A percentile compares a stretch with the other conserved stretches of the same genome.
These are phyloP conservation scores for Arbacia lixula DNA, from an alignment of 53 echinoderm and acorn worm genomes.

Conservation along the genomic window DNA sequence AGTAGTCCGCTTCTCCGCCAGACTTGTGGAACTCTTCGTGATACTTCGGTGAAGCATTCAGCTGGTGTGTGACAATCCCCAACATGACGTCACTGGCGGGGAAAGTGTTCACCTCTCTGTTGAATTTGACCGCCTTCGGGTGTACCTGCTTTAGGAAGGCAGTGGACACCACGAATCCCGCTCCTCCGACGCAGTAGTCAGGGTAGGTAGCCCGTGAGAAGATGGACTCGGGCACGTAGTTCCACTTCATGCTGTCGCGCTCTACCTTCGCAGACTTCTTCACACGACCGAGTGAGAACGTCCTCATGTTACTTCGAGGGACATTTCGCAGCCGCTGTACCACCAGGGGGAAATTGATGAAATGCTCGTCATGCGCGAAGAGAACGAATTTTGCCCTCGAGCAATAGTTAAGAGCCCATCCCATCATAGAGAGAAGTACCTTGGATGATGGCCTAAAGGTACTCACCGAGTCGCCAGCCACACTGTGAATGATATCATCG, in stretches of 20 bases:
- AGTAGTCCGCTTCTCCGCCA: constrained; percentile 88
- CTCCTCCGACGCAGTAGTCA: constrained; percentile 87
- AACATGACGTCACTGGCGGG: constrained; percentile 79
- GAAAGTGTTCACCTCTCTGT: constrained; percentile 56
- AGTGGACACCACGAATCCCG: constrained; percentile 79
- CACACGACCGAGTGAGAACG: constrained; percentile 75
- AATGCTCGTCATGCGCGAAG: constrained; percentile 78
- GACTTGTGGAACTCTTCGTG: constrained; percentile 73
- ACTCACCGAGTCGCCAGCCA: constrained; percentile 60
- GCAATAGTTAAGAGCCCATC: constrained; percentile 79
- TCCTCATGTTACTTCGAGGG: constrained; percentile 11
- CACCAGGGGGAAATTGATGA: constrained; percentile 69
- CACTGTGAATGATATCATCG: constrained; percentile 71
- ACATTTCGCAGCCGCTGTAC: constrained; percentile 60
- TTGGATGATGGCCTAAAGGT: constrained; percentile 65
- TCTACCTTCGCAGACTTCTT: constrained; percentile 72
- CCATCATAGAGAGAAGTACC: constrained; percentile 72
- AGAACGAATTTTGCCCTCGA: constrained; percentile 70
- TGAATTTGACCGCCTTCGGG: constrained; percentile 42
- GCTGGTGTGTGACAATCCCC: constrained; percentile 60
- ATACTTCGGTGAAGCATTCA: constrained; percentile 69
- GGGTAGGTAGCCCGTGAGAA: constrained; percentile 72
- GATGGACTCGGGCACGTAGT: constrained; percentile 63
- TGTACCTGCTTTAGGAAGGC: constrained; percentile 65
- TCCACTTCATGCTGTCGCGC: constrained; percentile 54